A percentile compares a stretch with the other conserved stretches of the same genome.
These are phyloP conservation scores for Macropus fuliginosus DNA, from an alignment of 2,797 vertebrate species.

Conservation along the genomic window DNA sequence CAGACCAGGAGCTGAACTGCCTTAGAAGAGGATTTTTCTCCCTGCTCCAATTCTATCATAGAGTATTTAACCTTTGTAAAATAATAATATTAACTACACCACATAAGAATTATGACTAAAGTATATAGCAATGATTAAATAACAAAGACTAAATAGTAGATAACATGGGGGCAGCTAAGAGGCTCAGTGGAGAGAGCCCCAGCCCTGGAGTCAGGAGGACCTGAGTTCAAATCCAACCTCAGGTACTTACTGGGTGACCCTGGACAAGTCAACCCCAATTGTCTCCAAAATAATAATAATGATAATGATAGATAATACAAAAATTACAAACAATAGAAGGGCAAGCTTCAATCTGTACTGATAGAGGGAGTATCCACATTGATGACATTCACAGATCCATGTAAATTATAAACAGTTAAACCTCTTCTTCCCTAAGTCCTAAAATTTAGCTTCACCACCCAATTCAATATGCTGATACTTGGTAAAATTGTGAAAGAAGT, in stretches of 20 bases:
- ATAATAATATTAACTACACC: neutral
- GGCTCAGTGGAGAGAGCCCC: neutral
- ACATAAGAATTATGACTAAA: neutral
- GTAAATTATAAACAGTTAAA: neutral
- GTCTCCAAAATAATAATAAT: neutral
- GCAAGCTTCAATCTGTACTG: too few species aligned
- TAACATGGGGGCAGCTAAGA: neutral
- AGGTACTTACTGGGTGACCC: neutral
- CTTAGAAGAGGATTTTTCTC: neutral
- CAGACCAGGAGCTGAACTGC: neutral
- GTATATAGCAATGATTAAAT: neutral
- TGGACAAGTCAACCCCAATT: neutral
- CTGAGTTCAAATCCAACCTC: neutral
- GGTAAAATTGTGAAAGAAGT: slow-evolving; percentile 2
- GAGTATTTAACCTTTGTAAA: neutral
- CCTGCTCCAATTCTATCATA: neutral
- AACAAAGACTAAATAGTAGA: slow-evolving; percentile 8
- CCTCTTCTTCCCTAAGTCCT: neutral
- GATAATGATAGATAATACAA: neutral
- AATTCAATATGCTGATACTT: neutral
- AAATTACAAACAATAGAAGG: neutral
- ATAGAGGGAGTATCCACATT: too few species aligned
- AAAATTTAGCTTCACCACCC: neutral
- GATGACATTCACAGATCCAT: neutral
- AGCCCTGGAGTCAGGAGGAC: neutral